phyloP scores from a whole-genome alignment of 2,797 vertebrate species.

The Euphonia xanthogaster region DNA sequence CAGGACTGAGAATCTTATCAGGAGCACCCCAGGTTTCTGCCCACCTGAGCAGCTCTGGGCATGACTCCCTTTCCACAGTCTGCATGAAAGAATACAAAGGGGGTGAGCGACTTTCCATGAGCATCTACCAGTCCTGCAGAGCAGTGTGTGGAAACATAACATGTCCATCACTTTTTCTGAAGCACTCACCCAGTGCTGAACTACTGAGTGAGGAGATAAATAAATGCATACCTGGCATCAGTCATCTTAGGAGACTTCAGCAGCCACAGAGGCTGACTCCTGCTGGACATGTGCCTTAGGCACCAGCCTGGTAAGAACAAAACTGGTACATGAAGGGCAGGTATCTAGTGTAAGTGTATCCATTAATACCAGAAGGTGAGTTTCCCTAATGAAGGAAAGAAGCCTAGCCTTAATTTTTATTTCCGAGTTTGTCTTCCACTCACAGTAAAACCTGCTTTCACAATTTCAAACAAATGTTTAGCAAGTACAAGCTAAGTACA shows the following conservation, averaged over 20 bases:
- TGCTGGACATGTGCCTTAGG: neutral
- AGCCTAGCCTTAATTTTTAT: neutral
- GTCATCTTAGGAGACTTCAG: neutral
- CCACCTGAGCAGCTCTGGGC: neutral
- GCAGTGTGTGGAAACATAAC: neutral
- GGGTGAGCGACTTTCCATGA: neutral
- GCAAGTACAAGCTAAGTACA: neutral
- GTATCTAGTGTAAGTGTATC: neutral
- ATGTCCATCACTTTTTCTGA: neutral
- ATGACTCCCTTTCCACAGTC: neutral
- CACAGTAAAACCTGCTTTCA: neutral
- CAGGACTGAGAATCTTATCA: neutral
- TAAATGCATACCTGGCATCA: neutral
- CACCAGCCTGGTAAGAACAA: neutral
- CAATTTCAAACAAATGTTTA: neutral
- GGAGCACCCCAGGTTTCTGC: neutral
- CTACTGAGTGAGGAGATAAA: neutral
- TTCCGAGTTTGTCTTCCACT: neutral
- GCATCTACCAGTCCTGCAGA: neutral
- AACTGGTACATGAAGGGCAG: neutral
- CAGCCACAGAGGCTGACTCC: neutral
- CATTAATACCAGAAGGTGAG: neutral
- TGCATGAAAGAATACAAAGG: rapidly evolving
- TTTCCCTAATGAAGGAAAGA: neutral
- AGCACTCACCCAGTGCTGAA: neutral